These are phyloP conservation scores for Aurelia coerulea DNA, from an alignment of 30 jellyfish, hydroid and myxozoan genomes.

Conservation along the genomic window DNA sequence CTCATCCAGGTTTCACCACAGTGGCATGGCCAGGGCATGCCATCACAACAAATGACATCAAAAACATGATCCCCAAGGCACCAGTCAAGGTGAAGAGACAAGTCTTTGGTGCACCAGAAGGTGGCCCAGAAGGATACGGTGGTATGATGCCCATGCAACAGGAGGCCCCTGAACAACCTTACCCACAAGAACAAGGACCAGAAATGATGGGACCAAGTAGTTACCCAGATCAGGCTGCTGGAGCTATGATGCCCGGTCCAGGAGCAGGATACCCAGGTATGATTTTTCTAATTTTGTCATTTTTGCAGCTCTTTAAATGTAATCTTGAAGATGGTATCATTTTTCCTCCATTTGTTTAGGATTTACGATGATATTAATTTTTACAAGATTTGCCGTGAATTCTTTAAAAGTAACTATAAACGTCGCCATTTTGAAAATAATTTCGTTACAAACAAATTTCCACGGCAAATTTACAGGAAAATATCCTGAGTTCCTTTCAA, in stretches of 20 bases:
- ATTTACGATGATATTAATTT: no score
- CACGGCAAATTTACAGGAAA: no score
- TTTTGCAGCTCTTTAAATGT: no score
- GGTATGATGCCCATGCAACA: constrained; percentile 66
- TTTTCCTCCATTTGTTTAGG: no score
- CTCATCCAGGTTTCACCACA: constrained; percentile 99
- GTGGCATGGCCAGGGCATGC: constrained; percentile 99
- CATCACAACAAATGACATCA: constrained; percentile 79
- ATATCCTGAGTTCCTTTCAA: no score
- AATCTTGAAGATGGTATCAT: no score
- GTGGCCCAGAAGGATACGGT: constrained; percentile 62
- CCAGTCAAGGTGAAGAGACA: constrained; percentile 78
- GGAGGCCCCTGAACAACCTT: constrained; percentile 50
- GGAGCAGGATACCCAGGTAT: constrained; percentile 54
- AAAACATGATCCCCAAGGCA: constrained; percentile 69
- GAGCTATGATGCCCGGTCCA: constrained; percentile 42
- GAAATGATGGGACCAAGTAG: constrained; percentile 75
- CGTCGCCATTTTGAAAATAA: no score
- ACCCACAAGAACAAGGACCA: constrained; percentile 73
- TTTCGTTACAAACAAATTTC: no score
- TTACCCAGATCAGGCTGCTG: constrained; percentile 46
- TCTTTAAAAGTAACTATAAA: no score
- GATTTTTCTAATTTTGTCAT: background rate
- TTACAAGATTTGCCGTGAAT: no score
- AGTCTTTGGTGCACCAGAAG: constrained; percentile 66